Base-by-base conservation (phyloP, 2,113 vertebrate genomes). In the Cairina moschata region DNA sequence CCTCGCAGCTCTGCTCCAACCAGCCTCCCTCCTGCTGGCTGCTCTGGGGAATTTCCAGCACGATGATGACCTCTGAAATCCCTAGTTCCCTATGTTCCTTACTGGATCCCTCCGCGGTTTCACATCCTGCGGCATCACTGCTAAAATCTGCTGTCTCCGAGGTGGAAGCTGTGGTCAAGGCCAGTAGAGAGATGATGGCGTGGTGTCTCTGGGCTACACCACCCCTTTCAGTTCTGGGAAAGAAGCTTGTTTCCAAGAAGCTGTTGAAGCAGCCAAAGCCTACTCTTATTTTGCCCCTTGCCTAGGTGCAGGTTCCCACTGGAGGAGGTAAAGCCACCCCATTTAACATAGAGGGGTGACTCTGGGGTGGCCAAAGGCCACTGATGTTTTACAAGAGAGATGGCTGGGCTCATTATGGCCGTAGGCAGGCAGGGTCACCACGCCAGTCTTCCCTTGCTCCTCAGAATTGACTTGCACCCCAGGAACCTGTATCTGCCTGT, bases 121-220 rank as follows among this genome's bases (percentile, higher is more conserved):
- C 84, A 18, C 65, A 54, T 62, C 44, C 32, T 40, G 40, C 10
- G 9, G 36, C 63, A 59, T 15, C 15, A 6, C 87, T 34, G 56
- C 29, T 62, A 2, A 38, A 42, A 21, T 29, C 46, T 7, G 2
- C 54, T 18, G 23, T 28, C 32, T 32, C 36, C 1, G 3, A 1
- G 12, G 56, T 29, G 48, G 65, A 29, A 69, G 56, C n/a, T 55
- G 63, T 13, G 38, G n/a, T 50, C 15, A 32, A 22, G 28, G 38
- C 23, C 3, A 2, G n/a, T 9, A 16, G 65, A 25, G 72, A 60
- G 46, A 15, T 25, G 52, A 44, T 6, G 11, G 68, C 23, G 25
- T 14, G 4, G 42, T 20, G 26, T 14, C 5, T 7, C 36, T 1
- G 4, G 23, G 23, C 23, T 55, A 28, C 4, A 8, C 12, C 36